A percentile compares a stretch with the other conserved stretches of the same genome.
These are phyloP conservation scores for Drosophila bocqueti DNA, from an alignment of 1,140 invertebrate species.

Conservation along the genomic window DNA sequence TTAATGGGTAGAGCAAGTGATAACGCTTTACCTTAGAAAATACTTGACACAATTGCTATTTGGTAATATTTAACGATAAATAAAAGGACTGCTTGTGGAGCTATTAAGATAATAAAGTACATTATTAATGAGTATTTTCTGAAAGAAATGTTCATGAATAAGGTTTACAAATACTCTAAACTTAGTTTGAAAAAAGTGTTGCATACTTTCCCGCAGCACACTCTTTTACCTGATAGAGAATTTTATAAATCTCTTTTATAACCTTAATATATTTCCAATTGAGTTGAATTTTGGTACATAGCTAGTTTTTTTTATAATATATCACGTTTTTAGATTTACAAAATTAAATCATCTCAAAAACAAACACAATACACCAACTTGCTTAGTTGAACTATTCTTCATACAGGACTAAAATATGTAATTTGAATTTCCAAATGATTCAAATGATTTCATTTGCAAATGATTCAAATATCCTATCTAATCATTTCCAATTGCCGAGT, in stretches of 20 bases:
- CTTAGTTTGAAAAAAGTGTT: not conserved
- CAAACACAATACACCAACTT: not conserved
- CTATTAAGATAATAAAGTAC: not conserved
- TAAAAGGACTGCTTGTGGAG: not conserved
- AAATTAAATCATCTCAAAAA: not conserved
- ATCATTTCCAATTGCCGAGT: conserved; percentile 5
- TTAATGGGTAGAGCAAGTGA: not conserved
- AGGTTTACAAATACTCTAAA: not conserved
- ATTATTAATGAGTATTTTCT: not conserved
- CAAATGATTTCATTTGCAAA: no score
- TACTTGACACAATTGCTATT: not conserved
- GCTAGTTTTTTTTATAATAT: not conserved
- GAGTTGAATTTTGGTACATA: not conserved
- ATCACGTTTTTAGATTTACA: not conserved
- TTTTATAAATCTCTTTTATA: not conserved
- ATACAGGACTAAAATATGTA: no score
- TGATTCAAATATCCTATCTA: not conserved
- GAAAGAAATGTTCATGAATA: not conserved
- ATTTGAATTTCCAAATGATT: not conserved
- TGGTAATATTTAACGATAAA: not conserved
- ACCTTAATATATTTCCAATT: not conserved
- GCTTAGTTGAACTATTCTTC: not conserved
- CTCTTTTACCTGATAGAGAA: not conserved
- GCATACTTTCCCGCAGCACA: not conserved
- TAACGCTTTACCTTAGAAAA: conserved; percentile 7